phyloP scores from a whole-genome alignment of 2,113 vertebrate genomes.

The Azemiops feae region DNA sequence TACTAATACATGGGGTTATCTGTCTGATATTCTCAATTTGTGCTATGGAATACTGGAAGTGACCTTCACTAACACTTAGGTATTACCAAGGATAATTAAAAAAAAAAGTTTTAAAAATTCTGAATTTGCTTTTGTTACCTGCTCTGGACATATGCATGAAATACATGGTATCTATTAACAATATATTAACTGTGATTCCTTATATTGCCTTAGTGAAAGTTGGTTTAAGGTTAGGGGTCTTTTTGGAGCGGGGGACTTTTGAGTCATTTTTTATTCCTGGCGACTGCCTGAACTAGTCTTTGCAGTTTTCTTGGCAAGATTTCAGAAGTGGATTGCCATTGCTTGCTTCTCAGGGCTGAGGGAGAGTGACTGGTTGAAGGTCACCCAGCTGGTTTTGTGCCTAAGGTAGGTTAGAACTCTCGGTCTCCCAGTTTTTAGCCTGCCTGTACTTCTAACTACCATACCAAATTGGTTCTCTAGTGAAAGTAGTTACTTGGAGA shows the following conservation, averaged over 20 bases:
- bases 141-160: not conserved
- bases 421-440: not conserved
- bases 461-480: not conserved
- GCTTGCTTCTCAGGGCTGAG: not conserved
- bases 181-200: not conserved
- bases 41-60: not conserved
- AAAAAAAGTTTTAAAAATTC: not conserved
- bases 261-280: not conserved
- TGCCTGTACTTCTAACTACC: not conserved
- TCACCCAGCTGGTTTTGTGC: not conserved
- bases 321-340: not conserved
- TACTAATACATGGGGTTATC: not conserved
- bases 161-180: not conserved
- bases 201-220: not conserved
- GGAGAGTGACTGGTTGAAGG: not conserved
- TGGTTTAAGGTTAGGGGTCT: not conserved
- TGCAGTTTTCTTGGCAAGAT: not conserved
- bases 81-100: not conserved
- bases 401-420: not conserved
- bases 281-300: not conserved
- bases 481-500: not conserved
- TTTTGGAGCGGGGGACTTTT: accelerated
- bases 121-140: not conserved
- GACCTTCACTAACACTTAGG: not conserved
- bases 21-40: not conserved